Percentiles rank a stretch among this genome's conserved stretches.
phyloP scores from a whole-genome alignment of 2,113 vertebrate genomes.

The Xiphophorus hellerii region DNA sequence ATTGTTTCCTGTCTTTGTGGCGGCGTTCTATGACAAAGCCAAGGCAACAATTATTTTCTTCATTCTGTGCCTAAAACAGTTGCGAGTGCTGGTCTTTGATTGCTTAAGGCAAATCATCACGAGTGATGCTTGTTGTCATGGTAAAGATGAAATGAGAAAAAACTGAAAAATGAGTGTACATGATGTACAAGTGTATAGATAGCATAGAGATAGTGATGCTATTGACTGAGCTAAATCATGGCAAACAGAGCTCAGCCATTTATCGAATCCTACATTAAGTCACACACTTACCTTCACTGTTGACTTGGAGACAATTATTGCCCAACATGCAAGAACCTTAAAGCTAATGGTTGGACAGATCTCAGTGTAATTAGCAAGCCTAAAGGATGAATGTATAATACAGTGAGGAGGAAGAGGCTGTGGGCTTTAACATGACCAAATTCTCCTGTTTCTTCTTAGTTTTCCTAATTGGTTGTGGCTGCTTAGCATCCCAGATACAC shows the following conservation, averaged over 20 bases:
- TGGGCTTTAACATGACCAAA: constrained; percentile 4
- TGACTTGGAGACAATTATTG: constrained; percentile 58
- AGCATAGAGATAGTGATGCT: not conserved
- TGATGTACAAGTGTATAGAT: not conserved
- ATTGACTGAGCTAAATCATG: constrained; percentile 34
- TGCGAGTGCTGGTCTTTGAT: not conserved
- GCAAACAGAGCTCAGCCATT: constrained; percentile 33
- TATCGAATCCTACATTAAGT: constrained; percentile 6
- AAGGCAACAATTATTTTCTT: not conserved
- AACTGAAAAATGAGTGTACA: not conserved
- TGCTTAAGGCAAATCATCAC: not conserved
- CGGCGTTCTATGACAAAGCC: not conserved
- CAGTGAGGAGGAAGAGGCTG: constrained; percentile 8
- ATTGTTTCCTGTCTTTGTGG: not conserved
- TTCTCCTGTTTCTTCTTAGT: constrained; percentile 2
- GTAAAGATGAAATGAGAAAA: not conserved
- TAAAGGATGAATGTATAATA: constrained; percentile 49
- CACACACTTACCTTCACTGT: constrained; percentile 3
- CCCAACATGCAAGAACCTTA: constrained; percentile 53
- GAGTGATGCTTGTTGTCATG: not conserved
- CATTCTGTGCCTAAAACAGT: not conserved
- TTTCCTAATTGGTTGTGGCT: not conserved
- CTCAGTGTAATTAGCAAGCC: constrained; percentile 57
- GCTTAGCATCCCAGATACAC: not conserved
- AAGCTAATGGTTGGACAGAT: constrained; percentile 41